phyloP scores from a whole-genome alignment of 2,888 invertebrate genomes.

The Andrena praecox region DNA sequence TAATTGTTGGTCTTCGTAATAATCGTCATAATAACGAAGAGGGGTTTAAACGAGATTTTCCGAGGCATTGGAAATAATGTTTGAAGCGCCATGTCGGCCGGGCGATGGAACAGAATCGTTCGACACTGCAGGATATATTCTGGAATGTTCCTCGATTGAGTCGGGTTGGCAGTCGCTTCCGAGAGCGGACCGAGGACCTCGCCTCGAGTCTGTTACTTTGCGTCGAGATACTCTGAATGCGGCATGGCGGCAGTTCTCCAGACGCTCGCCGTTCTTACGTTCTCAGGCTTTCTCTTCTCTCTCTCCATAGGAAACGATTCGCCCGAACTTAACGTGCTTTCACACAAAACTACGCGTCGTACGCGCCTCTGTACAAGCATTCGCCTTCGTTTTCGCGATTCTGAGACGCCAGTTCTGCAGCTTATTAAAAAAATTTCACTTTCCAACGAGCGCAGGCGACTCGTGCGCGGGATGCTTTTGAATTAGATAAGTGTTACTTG shows the following conservation, averaged over 20 bases:
- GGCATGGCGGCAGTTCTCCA: constrained; percentile 64
- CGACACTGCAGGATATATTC: constrained; percentile 14
- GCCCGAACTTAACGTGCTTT: constrained; percentile 80
- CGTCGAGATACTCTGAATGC: constrained; percentile 74
- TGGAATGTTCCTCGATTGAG: constrained; percentile 56
- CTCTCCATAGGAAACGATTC: constrained; percentile 83
- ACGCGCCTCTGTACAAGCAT: constrained; percentile 47
- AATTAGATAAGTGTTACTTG: too few species aligned
- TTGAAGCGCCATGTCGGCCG: too few species aligned
- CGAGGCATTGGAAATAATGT: not conserved
- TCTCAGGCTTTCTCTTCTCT: constrained; percentile 85
- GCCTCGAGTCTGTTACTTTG: constrained; percentile 60
- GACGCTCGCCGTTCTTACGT: constrained; percentile 75
- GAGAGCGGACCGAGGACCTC: constrained; percentile 56
- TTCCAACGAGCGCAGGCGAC: not conserved
- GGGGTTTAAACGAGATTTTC: not conserved
- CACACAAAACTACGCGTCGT: constrained; percentile 78
- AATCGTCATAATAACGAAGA: not conserved
- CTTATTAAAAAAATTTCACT: not conserved
- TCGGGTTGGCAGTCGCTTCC: constrained; percentile 54
- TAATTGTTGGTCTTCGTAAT: not conserved
- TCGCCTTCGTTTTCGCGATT: constrained; percentile 41
- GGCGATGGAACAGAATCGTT: not conserved
- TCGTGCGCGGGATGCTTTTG: not conserved
- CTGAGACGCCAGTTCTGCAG: not conserved